Conservation (phyloP, 2,113 vertebrate species). For the Centropus unirufus region DNA sequence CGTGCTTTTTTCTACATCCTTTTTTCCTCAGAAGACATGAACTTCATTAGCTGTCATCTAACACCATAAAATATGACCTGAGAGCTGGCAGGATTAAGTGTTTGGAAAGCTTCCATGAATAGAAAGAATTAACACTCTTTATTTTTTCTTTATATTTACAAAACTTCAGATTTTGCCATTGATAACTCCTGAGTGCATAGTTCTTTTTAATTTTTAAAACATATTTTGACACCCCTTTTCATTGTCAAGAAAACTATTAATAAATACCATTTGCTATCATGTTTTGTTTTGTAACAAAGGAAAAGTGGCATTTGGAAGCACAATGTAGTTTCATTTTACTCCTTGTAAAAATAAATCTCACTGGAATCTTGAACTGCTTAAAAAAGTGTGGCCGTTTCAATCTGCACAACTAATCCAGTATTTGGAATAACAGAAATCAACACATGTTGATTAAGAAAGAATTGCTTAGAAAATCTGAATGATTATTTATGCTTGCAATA, state of each 20-base stretch:
- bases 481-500: not conserved
- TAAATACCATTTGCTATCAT: not conserved
- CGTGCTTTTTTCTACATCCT: fast-evolving
- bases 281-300: not conserved
- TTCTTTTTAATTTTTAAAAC: not conserved
- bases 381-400: not conserved
- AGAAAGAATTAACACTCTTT: not conserved
- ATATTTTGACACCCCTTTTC: not conserved
- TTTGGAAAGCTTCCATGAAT: not conserved
- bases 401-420: not conserved
- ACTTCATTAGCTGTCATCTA: not conserved
- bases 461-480: not conserved
- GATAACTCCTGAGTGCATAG: not conserved
- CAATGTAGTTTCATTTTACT: not conserved
- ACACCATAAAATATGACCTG: not conserved
- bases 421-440: not conserved
- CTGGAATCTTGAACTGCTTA: not conserved
- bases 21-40: not conserved
- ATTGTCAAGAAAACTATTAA: not conserved
- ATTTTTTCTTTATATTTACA: not conserved
- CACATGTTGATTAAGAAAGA: not conserved
- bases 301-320: not conserved
- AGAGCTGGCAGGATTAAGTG: not conserved
- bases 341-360: not conserved
- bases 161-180: not conserved